Evolutionary conservation across 2,888 invertebrate genomes (phyloP), one percentile per base, ranked within the genome.

Genomic region (Drosophila anomalata): DNA sequence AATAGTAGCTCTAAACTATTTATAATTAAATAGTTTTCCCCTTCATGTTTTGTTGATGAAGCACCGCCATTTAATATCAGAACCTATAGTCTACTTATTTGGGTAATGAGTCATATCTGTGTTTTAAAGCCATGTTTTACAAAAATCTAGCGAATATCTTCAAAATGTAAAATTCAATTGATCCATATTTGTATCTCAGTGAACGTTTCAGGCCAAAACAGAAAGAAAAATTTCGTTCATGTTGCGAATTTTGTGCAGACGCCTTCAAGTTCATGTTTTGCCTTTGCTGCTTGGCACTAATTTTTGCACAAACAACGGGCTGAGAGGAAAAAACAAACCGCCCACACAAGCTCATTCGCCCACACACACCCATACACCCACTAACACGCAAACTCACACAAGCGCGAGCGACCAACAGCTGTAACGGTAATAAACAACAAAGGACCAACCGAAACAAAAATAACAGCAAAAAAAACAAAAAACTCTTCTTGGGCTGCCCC

Each of bases 351-450:
- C 55, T 54, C 46, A 59, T 14, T 31, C 29, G 36, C 55, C 33
- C 12, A 47, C 33, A 44, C 29, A 6, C 26, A 39, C n/a, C 26
- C 29, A 36, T n/a, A 53, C 8, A 22, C 39, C 63, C 54, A 20
- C 41, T n/a, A 9, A 3, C 14, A 39, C 39, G 14, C 57, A 59
- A 67, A 65, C 69, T 57, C 74, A 74, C 63, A 72, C 48, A 57
- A 20, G 50, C 39, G 58, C 51, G 63, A 53, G 75, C 33, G 54
- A 52, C 84, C 73, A 84, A 74, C 87, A 87, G 81, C 81, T 83
- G 85, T 76, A 77, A 75, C 76, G 73, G 85, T 84, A 77, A 84
- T 81, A 83, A 83, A 84, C 87, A 87, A 87, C 70, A 73, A 69
- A 51, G 72, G 75, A 79, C 36, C 59, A 66, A 57, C 71, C 58